Base-by-base conservation (phyloP, 1,140 invertebrate genomes). In the Drosophila nigromelanica region DNA sequence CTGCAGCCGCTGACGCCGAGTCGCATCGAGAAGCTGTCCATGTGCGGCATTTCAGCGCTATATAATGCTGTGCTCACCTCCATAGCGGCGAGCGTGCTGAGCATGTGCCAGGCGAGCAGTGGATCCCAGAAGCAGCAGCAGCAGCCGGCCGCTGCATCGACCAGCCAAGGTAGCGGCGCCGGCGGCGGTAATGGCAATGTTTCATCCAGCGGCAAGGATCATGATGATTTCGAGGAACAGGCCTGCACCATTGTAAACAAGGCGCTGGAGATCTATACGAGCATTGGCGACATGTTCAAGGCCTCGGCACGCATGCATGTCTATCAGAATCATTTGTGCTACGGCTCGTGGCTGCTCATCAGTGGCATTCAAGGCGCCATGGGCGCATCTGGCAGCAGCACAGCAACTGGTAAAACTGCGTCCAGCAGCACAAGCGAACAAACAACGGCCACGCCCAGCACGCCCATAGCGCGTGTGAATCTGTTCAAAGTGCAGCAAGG, bases 301-400 rank as follows among this genome's bases (percentile, higher is more conserved):
- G 94, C 94, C 52, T 98, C 97, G 6, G 97, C 97, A 1, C 93
- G 97, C 74, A 96, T 97, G 11, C 90, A 97, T 95, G 94, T 97
- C 69, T 94, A 96, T 68, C 97, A 98, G 93, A 98, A 98, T 93
- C 95, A 98, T 86, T 93, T 98, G 48, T 94, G 98, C 90, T 95
- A 97, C 73, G 97, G 97, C 7, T 95, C 96, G 0, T 98, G 97
- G 97, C 93, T 98, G 24, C 91, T 98, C 12, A 93, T 98, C 14
- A 95, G 95, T 58, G 97, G 97, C 8, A 93, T 98, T n/a, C 97
- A 98, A 33, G 93, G 93, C 10, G 93, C 93, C 2, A 93, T 93
- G 33, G 92, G 92, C 1, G 92, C 93, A 8, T 92, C 91, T 0
- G 92, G 92, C 18, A 52, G 55, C 45, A 21, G 21, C 55, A 77